Evolutionary conservation across 2,888 invertebrate species (phyloP), one percentile per base, ranked within the genome.

Genomic region (Bugulina stolonifera): DNA sequence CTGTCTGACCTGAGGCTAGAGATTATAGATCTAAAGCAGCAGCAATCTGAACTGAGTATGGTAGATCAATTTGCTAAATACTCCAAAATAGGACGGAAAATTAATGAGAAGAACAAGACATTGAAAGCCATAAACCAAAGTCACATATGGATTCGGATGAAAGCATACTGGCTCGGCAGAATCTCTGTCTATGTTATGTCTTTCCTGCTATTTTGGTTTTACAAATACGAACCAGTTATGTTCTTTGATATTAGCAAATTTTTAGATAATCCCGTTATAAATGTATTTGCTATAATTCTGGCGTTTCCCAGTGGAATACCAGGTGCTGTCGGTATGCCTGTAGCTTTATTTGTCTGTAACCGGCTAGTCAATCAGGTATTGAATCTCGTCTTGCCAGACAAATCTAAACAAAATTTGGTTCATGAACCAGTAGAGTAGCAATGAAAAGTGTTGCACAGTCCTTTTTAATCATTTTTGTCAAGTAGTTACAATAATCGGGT

Each of bases 321-420:
- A 64, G 64, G 64, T 27, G 64, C 64, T 5, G n/a, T 64, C n/a
- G 64, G 64, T 32, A 64, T 64, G 64, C 64, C 64, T 64, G 32
- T 64, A 27, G 64, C 64, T 32, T 5, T 64, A 34, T 64, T 64
- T 64, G 64, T 64, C 5, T 64, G 64, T 27, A 64, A 64, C 32
- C 29, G 64, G 5, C 5, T 32, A 25, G 64, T 64, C 64, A 64
- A 64, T 32, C 64, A 64, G 64, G 5, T 64, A 14, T 32, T 64
- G 32, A 64, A 64, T 32, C 10, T 64, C 32, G 32, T 64, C 32
- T 14, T 34, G 2, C 34, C 64, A 18, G 64, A 64, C n/a, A 64
- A 64, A 27, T 64, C 64, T 32, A 64, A 64, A 32, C 64, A 64
- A 34, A 32, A 22, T 2, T 27, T 64, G 29, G 18, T 25, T 14